phyloP scores from a whole-genome alignment of 2,113 vertebrate species.

The Thalassarche chlororhynchos region DNA sequence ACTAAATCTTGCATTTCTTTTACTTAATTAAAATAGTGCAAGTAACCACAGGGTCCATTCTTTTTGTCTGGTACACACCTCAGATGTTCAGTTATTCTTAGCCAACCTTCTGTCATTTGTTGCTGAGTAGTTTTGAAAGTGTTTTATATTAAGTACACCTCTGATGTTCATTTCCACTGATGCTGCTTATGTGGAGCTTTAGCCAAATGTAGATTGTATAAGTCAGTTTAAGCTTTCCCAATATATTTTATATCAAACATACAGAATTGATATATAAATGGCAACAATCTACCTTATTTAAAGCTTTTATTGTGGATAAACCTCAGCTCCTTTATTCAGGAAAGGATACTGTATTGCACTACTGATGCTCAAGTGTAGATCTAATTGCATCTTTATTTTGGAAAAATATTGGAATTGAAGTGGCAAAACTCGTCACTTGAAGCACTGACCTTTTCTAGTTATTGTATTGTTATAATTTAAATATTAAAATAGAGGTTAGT shows the following conservation, averaged over 20 bases:
- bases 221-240: constrained; percentile 74
- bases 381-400: constrained; percentile 74
- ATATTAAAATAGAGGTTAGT: constrained; percentile 77
- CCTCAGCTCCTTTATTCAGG: constrained; percentile 75
- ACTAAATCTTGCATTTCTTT: constrained; percentile 78
- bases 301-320: constrained; percentile 79
- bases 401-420: constrained; percentile 68
- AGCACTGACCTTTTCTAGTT: constrained; percentile 80
- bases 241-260: constrained; percentile 75
- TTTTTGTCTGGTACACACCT: constrained; percentile 71
- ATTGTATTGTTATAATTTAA: constrained; percentile 78
- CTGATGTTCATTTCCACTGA: constrained; percentile 72
- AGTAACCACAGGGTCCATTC: constrained; percentile 76
- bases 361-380: constrained; percentile 74
- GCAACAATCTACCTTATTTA: constrained; percentile 77
- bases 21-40: constrained; percentile 65
- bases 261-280: constrained; percentile 69
- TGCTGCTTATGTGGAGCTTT: constrained; percentile 77
- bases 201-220: constrained; percentile 76
- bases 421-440: constrained; percentile 64
- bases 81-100: constrained; percentile 73
- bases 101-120: constrained; percentile 74
- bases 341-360: constrained; percentile 78
- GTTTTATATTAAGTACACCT: constrained; percentile 74
- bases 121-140: constrained; percentile 78